Base-by-base conservation (phyloP, 1,140 invertebrate species). In the Maniola jurtina region DNA sequence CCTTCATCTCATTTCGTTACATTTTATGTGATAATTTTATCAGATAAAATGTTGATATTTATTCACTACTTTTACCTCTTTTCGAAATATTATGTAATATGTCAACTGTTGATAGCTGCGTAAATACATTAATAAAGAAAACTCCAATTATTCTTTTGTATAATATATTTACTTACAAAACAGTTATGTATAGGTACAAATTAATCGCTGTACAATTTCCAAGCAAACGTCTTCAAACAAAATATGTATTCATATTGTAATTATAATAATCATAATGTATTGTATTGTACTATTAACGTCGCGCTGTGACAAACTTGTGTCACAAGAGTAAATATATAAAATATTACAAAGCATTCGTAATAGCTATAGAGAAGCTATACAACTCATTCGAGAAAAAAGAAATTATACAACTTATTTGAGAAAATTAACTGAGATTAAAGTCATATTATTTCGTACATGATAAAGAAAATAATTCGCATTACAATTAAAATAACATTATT, bases 131-230 rank as follows among this genome's bases (percentile, higher is more conserved):
- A 55, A 13, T 9, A 11, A 16, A 55, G 34, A 34, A 6, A 50
- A 55, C 33, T 5, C 2, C 8, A 9, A 55, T 34, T 55, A 5
- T 6, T 55, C 6, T 25, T 66, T 67, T 64, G 25, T 61, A 67
- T 73, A 72, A 68, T 74, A 76, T 79, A 75, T 80, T 83, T 75
- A 83, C 75, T 77, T 80, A 88, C 68, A 88, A 88, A 86, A 83
- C 80, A 75, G 80, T 81, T 84, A 73, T 68, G 73, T 73, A 86
- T 86, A 25, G 25, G 25, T 25, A 86, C 81, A 86, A 88, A 87
- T 81, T 72, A 84, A 80, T 82, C 65, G 81, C 81, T 84, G 79
- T 87, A 88, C 84, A 88, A 78, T 79, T 82, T 70, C 64, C 68
- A 83, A 83, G 82, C 68, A 69, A 65, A 69, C 48, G 48, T 47